phyloP scores from a whole-genome alignment of 2,113 vertebrate species.

The Eidolon helvum region DNA sequence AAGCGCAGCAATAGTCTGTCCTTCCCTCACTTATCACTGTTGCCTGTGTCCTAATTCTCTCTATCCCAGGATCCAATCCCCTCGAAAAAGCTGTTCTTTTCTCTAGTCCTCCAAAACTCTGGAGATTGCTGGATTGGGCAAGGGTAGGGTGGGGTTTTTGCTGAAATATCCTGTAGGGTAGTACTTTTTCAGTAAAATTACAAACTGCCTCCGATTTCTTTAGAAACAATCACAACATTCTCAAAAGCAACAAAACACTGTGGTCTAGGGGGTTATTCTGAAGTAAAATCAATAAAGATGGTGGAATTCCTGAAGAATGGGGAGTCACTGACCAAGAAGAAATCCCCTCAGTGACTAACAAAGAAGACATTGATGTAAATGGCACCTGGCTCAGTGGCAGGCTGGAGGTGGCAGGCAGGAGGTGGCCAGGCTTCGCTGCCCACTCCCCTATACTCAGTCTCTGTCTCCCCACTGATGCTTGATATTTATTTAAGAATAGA shows the following conservation, averaged over 20 bases:
- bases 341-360: neutral
- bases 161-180: neutral
- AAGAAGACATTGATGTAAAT: too few species aligned
- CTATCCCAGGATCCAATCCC: neutral
- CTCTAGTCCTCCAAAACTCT: neutral
- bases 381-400: too few species aligned
- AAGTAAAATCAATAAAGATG: neutral
- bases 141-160: rapidly evolving
- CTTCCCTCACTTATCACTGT: neutral
- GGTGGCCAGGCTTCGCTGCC: neutral
- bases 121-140: neutral
- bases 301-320: neutral
- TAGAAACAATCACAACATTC: neutral
- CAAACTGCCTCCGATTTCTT: neutral
- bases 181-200: neutral
- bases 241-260: neutral
- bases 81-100: neutral
- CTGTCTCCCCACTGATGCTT: neutral
- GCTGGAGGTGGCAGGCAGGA: neutral
- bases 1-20: neutral
- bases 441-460: neutral
- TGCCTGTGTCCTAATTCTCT: neutral
- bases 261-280: neutral
- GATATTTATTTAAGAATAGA: neutral
- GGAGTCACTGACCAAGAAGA: neutral